Base-by-base conservation (phyloP, 2,888 invertebrate genomes). In the Gymnosoma rotundatum region DNA sequence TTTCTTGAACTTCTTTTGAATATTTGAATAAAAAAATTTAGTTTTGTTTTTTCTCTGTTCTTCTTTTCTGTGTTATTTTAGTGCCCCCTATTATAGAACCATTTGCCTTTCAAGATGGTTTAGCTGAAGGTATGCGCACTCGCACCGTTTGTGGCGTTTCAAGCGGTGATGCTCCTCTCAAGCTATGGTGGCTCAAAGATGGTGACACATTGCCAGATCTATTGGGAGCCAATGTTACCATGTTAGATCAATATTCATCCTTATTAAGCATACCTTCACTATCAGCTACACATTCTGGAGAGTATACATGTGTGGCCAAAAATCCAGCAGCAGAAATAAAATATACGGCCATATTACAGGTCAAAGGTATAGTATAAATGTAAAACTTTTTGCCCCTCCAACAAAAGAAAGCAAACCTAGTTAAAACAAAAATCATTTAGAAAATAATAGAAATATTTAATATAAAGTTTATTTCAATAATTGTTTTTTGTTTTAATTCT, bases 81-180 rank as follows among this genome's bases (percentile, higher is more conserved):
- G 96, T 96, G 94, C 96, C 96, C 93, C 96, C 96, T 93, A 95
- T 95, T 94, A 96, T 96, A 94, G 95, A 95, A 94, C 95, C 96
- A 93, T 96, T 96, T 94, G 94, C 94, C 94, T 96, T 96, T 94
- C 95, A 95, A 95, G 96, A 95, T 93, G 95, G 95, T 92, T 94
- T 96, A 92, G 95, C 95, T 92, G 95, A 96, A 93, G 95, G 95
- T 93, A 95, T 95, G 95, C 94, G 96, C 92, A 96, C 96, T 88
- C 94, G 96, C 92, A 95, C 95, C 92, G 95, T 96, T 92, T 96
- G 96, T 93, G 95, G 96, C 91, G 95, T 96, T 91, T 95, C 95
- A 92, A 94, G 95, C 90, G 96, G 97, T 89, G 97, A 97, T 93
- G 94, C 95, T 89, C 97, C 97, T 88, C 93, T 97, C 87, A 94